phyloP scores from a whole-genome alignment of 2,797 vertebrate species.

The Labeo calbasu region DNA sequence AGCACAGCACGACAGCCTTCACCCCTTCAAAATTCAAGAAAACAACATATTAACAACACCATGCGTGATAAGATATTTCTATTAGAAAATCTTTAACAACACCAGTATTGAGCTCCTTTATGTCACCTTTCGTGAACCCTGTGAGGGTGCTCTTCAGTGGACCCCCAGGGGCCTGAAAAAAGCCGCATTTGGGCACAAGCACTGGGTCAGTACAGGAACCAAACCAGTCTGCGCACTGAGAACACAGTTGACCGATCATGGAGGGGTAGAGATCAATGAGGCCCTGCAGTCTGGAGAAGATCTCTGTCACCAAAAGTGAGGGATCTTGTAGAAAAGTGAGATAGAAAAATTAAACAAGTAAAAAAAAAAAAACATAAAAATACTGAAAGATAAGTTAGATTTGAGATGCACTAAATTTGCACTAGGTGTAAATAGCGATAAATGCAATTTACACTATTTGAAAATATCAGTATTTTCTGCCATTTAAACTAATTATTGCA shows the following conservation, averaged over 20 bases:
- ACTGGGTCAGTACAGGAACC: conserved; percentile 70
- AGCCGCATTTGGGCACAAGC: conserved; percentile 77
- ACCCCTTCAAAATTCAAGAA: conserved; percentile 68
- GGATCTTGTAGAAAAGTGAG: conserved; percentile 67
- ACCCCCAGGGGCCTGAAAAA: conserved; percentile 81
- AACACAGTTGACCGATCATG: conserved; percentile 78
- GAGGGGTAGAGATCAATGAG: conserved; percentile 65
- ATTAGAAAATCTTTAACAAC: neutral
- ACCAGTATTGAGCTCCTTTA: neutral
- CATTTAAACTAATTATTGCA: no score
- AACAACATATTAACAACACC: neutral
- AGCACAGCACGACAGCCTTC: conserved; percentile 73
- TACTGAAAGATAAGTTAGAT: neutral
- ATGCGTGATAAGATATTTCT: neutral
- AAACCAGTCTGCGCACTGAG: conserved; percentile 78
- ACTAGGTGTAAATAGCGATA: no score
- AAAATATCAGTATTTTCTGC: no score
- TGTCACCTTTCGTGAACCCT: conserved; percentile 75
- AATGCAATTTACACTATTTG: no score
- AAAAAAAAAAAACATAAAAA: neutral
- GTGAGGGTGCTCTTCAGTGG: conserved; percentile 72
- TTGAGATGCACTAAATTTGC: no score
- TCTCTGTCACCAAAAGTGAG: conserved; percentile 75
- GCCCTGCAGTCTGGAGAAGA: conserved; percentile 76
- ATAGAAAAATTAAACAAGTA: conserved; percentile 21